Evolutionary conservation across 1,140 invertebrate genomes (phyloP).

Genomic region (Eufriesea mexicana): DNA sequence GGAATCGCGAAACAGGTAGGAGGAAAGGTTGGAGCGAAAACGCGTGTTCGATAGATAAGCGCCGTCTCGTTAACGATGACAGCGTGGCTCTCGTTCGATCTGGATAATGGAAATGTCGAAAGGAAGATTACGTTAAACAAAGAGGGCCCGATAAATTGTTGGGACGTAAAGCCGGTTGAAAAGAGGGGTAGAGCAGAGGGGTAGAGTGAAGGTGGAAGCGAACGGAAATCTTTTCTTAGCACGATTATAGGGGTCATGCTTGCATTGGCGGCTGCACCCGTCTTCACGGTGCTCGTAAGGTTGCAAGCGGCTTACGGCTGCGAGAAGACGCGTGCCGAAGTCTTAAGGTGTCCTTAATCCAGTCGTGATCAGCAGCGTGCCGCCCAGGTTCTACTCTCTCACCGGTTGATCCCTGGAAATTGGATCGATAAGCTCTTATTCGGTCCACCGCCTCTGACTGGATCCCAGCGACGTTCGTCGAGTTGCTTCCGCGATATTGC

Average conservation of each 20-base stretch:
- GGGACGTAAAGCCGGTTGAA: not conserved
- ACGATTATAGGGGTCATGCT: constrained; percentile 2
- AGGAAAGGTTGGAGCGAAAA: no score
- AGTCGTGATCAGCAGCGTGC: constrained; percentile 57
- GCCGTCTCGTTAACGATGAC: not conserved
- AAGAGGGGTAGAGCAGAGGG: no score
- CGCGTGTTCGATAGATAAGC: not conserved
- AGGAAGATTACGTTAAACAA: not conserved
- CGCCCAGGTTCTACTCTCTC: constrained; percentile 50
- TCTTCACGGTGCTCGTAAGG: not conserved
- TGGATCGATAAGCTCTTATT: constrained; percentile 69
- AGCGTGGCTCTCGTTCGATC: not conserved
- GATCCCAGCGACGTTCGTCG: constrained; percentile 12
- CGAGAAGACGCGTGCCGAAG: constrained; percentile 61
- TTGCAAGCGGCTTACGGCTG: constrained; percentile 51
- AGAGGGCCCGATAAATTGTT: constrained; percentile 1
- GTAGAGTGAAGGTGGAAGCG: not conserved
- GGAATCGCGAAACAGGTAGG: no score
- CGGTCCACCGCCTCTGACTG: constrained; percentile 38
- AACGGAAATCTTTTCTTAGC: not conserved
- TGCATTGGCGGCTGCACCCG: not conserved
- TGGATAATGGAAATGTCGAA: constrained; percentile 11
- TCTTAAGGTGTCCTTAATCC: constrained; percentile 68
- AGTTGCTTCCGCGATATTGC: constrained; percentile 17
- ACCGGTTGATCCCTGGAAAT: constrained; percentile 65